Conservation (phyloP, 2,113 vertebrate genomes). For the Chaenocephalus aceratus region DNA sequence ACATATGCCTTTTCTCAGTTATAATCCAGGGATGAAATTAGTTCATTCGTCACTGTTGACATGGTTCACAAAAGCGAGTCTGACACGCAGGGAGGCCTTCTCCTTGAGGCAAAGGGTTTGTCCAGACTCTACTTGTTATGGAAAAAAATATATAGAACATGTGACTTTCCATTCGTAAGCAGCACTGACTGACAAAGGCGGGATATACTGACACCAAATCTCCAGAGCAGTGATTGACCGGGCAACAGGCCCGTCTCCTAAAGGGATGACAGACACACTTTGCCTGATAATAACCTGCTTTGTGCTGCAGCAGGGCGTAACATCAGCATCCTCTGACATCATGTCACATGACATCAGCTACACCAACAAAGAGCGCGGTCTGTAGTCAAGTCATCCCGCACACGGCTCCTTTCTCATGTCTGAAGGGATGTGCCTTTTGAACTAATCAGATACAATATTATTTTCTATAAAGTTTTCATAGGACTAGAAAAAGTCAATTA, state of each 20-base stretch:
- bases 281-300: conserved; percentile 66
- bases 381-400: neutral
- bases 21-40: neutral
- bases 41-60: conserved; percentile 2
- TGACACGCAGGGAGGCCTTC: neutral
- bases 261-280: conserved; percentile 30
- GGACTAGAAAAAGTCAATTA: neutral
- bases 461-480: neutral
- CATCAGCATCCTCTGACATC: conserved; percentile 69
- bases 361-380: conserved; percentile 52
- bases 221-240: conserved; percentile 43
- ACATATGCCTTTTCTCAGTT: conserved; percentile 14
- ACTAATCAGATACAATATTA: neutral
- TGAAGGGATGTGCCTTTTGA: neutral
- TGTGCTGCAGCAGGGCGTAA: conserved; percentile 52
- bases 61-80: neutral
- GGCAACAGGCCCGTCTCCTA: conserved; percentile 24
- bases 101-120: neutral
- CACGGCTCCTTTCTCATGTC: neutral
- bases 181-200: conserved; percentile 7
- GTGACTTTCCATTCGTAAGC: conserved; percentile 12
- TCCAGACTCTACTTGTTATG: neutral
- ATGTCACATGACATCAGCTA: conserved; percentile 65
- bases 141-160: neutral
- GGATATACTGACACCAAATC: conserved; percentile 22